Evolutionary conservation across 1,140 invertebrate genomes (phyloP).

Genomic region (Tribolium madens): DNA sequence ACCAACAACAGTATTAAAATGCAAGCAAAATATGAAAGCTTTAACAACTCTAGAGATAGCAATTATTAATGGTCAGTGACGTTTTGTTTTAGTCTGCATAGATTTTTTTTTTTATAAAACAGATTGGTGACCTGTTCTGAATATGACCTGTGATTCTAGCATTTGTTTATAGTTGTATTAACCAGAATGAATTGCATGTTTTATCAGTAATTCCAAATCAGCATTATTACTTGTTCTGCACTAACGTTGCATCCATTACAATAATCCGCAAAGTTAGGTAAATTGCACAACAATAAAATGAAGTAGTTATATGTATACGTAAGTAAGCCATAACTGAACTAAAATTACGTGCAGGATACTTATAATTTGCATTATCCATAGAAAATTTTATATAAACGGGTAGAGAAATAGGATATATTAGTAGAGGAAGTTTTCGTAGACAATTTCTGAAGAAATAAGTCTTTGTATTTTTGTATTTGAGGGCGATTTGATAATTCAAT

Average conservation of each 20-base stretch:
- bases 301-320: not conserved
- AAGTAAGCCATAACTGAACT: no score
- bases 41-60: not conserved
- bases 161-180: not conserved
- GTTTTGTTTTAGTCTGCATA: constrained; percentile 1
- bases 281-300: no score
- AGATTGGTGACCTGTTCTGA: not conserved
- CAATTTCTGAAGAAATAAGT: no score
- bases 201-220: not conserved
- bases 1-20: not conserved
- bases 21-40: constrained; percentile 11
- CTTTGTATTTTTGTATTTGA: no score
- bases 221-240: not conserved
- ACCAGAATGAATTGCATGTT: not conserved
- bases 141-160: not conserved
- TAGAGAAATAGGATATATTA: no score
- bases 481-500: no score
- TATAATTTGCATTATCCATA: no score
- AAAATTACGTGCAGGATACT: no score
- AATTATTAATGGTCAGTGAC: not conserved
- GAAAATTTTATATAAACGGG: no score
- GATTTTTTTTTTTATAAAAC: not conserved
- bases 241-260: not conserved
- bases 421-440: no score
- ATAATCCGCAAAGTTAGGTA: no score